Evolutionary conservation across 1,140 invertebrate genomes (phyloP).

Genomic region (Brachionus asplanchnoidis): DNA sequence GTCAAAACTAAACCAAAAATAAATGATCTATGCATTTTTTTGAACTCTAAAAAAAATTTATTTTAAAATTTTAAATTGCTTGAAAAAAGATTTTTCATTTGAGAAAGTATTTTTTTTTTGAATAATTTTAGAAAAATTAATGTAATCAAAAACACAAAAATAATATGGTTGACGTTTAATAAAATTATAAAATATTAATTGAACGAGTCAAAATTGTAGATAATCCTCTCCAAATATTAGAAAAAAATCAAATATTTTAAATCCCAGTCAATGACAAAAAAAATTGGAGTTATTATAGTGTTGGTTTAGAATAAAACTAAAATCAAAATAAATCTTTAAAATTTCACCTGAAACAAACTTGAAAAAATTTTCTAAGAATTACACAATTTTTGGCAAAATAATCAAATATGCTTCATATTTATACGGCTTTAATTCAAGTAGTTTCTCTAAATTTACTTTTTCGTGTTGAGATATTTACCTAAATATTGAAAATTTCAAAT

Average conservation of each 20-base stretch:
- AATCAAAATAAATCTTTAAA: neutral
- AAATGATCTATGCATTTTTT: neutral
- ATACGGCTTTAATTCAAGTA: neutral
- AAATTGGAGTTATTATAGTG: neutral
- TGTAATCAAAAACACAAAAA: too few relatives aligned
- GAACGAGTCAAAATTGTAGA: neutral
- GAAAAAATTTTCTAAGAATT: neutral
- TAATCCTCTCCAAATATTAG: neutral
- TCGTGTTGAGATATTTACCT: neutral
- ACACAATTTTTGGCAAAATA: neutral
- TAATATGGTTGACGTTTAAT: neutral
- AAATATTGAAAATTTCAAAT: neutral
- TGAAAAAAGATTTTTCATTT: too few relatives aligned
- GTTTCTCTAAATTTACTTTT: constrained; percentile 13
- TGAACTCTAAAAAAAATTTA: neutral
- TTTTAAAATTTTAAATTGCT: neutral
- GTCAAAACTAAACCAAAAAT: neutral
- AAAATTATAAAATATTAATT: neutral
- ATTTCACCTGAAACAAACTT: neutral
- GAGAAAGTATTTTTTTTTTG: too few relatives aligned
- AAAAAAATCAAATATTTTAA: too few relatives aligned
- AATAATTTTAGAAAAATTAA: too few relatives aligned
- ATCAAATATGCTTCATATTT: neutral
- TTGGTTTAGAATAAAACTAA: neutral
- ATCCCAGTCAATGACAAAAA: neutral